Evolutionary conservation across 2,113 vertebrate genomes (phyloP).

Genomic region (Callaeas wilsoni): DNA sequence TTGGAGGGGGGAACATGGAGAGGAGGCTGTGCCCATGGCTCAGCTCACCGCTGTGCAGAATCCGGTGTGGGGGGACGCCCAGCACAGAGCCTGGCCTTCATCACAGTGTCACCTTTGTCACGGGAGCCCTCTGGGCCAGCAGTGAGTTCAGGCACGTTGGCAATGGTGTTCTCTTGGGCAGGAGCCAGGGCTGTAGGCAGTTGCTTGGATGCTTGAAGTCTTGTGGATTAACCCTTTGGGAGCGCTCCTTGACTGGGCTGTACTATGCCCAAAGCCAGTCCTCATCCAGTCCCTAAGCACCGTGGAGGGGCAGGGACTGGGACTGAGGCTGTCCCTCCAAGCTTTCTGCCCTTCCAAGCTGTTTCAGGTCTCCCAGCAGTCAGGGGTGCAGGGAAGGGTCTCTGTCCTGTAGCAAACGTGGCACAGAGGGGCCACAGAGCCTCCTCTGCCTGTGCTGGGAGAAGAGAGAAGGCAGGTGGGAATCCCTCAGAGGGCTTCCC

Average conservation of each 20-base stretch:
- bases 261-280: background rate
- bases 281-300: background rate
- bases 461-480: background rate
- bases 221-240: constrained; percentile 37
- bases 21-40: background rate
- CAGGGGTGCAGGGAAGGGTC: background rate
- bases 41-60: background rate
- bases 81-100: background rate
- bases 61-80: fast-evolving
- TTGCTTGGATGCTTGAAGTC: background rate
- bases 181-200: constrained; percentile 1
- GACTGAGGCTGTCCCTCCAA: background rate
- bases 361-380: background rate
- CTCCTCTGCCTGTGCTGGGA: background rate
- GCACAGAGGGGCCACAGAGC: background rate
- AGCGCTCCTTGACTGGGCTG: background rate
- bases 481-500: background rate
- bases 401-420: background rate
- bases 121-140: background rate
- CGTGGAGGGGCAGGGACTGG: background rate
- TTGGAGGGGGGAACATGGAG: background rate
- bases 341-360: background rate
- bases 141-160: constrained; percentile 3
- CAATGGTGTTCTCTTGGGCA: constrained; percentile 21
- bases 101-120: constrained; percentile 53